Evolutionary conservation across 2,888 invertebrate genomes (phyloP).

Genomic region (Zele albiditarsus): DNA sequence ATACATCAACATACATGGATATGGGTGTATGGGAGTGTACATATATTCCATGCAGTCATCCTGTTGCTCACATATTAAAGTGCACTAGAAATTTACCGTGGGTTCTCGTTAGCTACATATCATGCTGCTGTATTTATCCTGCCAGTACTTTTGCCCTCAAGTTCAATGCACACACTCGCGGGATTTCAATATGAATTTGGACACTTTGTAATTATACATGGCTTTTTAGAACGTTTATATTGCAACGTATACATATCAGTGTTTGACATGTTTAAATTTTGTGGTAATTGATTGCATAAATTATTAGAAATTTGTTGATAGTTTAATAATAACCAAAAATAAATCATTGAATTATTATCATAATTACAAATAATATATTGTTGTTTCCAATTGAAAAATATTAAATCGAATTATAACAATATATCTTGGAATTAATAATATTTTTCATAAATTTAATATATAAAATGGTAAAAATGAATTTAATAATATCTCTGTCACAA

Average conservation of each 20-base stretch:
- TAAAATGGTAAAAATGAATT: no score
- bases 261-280: no score
- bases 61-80: conserved; percentile 34
- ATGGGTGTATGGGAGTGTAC: not conserved
- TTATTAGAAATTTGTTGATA: no score
- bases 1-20: not conserved
- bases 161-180: conserved; percentile 1
- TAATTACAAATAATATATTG: no score
- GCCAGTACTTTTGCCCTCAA: not conserved
- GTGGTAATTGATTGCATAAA: no score
- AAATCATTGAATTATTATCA: no score
- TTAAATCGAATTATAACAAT: no score
- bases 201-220: not conserved
- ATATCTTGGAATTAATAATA: no score
- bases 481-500: no score
- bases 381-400: no score
- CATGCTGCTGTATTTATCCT: not conserved
- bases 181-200: not conserved
- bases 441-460: no score
- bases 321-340: no score
- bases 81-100: conserved; percentile 32
- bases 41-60: not conserved
- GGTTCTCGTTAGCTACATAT: not conserved
- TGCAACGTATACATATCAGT: not conserved
- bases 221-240: not conserved